Evolutionary conservation across 1,140 invertebrate species (phyloP), one percentile per base, ranked within the genome.

Genomic region (Ceratina calcarata): DNA sequence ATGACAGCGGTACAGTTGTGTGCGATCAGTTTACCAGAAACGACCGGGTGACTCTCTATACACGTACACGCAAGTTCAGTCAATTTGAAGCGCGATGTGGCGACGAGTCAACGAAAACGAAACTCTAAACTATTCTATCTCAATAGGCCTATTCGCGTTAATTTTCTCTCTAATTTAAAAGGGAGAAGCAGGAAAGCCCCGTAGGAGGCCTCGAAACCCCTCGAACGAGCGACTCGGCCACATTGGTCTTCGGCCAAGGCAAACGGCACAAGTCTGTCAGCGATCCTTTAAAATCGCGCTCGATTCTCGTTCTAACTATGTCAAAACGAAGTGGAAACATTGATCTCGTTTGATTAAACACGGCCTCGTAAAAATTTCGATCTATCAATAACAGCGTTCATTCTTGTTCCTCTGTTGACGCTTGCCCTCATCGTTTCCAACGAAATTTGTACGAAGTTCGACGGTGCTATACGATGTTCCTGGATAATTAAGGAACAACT

Each of bases 81-180:
- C 89, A 90, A 90, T 91, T 89, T 88, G 71, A 89, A 90, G 78
- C 82, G 83, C 82, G 85, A 88, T 82, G 70, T 84, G 85, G 78
- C 82, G 80, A 51, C 61, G 77, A 90, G 82, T 90, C 69, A 82
- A 86, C 78, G 67, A 87, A 82, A 82, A 75, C 24, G 12, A 15
- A 27, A 18, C 78, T 86, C 78, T 75, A 75, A 65, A 55, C 18
- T 2, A 55, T 24, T 13, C n/a, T 3, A 82, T 68, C 20, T 66
- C 62, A n/a, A 67, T 18, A 72, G 77, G 32, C 68, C 78, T 80
- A 80, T 72, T 24, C 27, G 49, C 51, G 66, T 18, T 12, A 60
- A 64, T 72, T 51, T 3, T 68, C n/a, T 16, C 57, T 18, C 32
- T 53, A 13, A 49, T 53, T 37, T 37, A 67, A 3, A 60, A 16